Percentiles rank a stretch among this genome's conserved stretches.
Evolutionary conservation across 2,113 vertebrate species (phyloP).

Genomic region (Phylloscopus whistleri): DNA sequence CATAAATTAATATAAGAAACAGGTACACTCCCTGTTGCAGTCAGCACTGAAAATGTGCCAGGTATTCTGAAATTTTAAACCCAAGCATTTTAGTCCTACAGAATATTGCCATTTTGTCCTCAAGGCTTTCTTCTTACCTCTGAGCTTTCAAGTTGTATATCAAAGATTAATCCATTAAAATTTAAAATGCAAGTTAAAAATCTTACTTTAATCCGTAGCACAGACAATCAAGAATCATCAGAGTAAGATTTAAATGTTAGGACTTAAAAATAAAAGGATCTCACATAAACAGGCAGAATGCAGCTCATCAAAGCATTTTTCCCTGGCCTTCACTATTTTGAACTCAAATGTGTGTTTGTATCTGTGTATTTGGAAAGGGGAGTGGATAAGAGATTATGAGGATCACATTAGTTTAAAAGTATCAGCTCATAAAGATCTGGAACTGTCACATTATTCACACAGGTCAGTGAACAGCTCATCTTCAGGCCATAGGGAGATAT

Average conservation of each 20-base stretch:
- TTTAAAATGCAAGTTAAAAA: neutral
- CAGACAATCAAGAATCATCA: neutral
- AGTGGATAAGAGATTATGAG: neutral
- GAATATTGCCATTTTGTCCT: neutral
- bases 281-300: neutral
- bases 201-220: neutral
- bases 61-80: neutral
- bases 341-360: neutral
- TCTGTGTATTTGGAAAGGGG: neutral
- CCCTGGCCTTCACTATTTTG: neutral
- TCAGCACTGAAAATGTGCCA: neutral
- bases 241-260: neutral
- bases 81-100: neutral
- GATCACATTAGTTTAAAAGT: neutral
- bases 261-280: neutral
- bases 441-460: neutral
- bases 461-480: neutral
- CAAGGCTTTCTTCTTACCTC: neutral
- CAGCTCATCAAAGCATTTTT: neutral
- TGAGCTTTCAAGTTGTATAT: neutral
- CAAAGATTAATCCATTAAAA: neutral
- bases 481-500: neutral
- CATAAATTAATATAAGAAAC: neutral
- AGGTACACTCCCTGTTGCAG: neutral
- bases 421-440: neutral